Percentiles rank a stretch among this genome's conserved stretches.
phyloP scores from a whole-genome alignment of 2,888 invertebrate species.

The Oasisia sp. region DNA sequence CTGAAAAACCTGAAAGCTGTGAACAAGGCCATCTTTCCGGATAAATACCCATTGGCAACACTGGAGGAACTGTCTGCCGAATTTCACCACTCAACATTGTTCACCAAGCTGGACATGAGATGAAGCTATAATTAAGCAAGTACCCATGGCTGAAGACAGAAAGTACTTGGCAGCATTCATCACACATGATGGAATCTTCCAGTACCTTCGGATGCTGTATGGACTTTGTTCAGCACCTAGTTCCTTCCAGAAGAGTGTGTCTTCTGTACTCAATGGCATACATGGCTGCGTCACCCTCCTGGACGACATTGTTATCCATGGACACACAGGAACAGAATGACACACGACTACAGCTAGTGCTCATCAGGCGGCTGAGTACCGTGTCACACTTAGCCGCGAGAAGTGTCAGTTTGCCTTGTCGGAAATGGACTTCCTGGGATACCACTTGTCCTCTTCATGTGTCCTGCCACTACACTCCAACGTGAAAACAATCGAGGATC shows the following conservation, averaged over 20 bases:
- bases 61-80: background rate
- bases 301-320: constrained; percentile 18
- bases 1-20: too few species aligned
- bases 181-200: constrained; percentile 5
- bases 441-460: background rate
- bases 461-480: background rate
- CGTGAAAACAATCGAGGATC: background rate
- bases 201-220: background rate
- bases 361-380: background rate
- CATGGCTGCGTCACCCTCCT: background rate
- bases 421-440: too few species aligned
- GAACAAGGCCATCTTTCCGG: background rate
- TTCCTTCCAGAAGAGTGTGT: background rate
- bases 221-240: constrained; percentile 8
- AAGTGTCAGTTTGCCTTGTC: too few species aligned
- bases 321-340: background rate
- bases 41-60: constrained; percentile 21
- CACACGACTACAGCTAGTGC: background rate
- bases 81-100: background rate
- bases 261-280: background rate
- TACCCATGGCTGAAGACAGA: background rate
- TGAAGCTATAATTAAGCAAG: background rate
- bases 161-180: background rate
- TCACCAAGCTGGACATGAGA: background rate
- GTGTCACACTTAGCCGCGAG: background rate